Conservation (phyloP, 2,113 vertebrate genomes). For the Cyanistes caeruleus region DNA sequence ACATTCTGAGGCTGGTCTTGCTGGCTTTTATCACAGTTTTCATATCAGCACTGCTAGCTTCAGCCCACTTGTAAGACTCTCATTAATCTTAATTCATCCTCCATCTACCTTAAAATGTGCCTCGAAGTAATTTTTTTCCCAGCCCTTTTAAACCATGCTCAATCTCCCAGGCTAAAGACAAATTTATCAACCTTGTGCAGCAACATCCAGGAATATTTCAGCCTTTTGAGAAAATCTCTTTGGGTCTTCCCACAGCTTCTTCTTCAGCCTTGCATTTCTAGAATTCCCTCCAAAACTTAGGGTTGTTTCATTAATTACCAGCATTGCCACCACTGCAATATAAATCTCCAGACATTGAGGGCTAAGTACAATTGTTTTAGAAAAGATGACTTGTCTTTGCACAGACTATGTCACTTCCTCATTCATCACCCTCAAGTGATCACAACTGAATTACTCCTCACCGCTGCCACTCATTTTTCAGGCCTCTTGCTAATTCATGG, state of each 20-base stretch:
- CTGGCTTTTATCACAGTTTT: conserved; percentile 51
- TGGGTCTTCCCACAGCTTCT: neutral
- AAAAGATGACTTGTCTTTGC: conserved; percentile 79
- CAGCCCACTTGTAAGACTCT: conserved; percentile 46
- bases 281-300: conserved; percentile 34
- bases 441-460: conserved; percentile 70
- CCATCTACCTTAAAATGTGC: conserved; percentile 58
- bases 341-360: conserved; percentile 58
- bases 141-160: conserved; percentile 50
- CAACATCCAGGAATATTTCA: conserved; percentile 30
- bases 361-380: conserved; percentile 78
- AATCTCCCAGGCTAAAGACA: conserved; percentile 47
- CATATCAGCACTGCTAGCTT: conserved; percentile 38
- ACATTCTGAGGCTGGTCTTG: conserved; percentile 45
- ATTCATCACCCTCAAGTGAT: conserved; percentile 81
- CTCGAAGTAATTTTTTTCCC: conserved; percentile 48
- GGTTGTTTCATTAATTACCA: conserved; percentile 77
- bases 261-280: neutral
- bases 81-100: conserved; percentile 74
- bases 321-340: neutral
- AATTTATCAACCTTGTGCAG: conserved; percentile 58
- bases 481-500: conserved; percentile 66
- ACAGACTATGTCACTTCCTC: conserved; percentile 78
- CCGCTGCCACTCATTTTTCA: conserved; percentile 74
- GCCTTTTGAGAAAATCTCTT: conserved; percentile 13